Percentiles rank a stretch among this genome's conserved stretches.
These are phyloP conservation scores for Amblyopsis hoosieri DNA, from an alignment of 2,797 vertebrate species.

Conservation along the genomic window DNA sequence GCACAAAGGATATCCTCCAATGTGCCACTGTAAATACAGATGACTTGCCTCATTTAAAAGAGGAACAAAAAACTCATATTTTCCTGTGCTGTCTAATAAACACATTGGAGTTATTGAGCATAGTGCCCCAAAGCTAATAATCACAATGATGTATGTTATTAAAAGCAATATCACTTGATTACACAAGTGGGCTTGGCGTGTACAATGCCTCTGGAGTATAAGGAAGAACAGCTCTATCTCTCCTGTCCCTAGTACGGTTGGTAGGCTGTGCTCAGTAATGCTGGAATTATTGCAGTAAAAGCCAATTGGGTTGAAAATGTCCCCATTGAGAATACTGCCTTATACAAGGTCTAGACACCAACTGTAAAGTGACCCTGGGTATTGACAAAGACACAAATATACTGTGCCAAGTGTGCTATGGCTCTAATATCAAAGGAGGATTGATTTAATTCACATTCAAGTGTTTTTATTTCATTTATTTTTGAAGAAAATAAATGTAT, in stretches of 20 bases:
- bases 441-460: too few species aligned
- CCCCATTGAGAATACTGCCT: slow-evolving; percentile 37
- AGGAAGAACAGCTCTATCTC: neutral
- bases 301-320: slow-evolving; percentile 47
- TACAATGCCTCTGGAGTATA: neutral
- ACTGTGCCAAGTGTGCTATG: slow-evolving; percentile 16
- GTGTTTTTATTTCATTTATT: too few species aligned
- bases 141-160: slow-evolving; percentile 31
- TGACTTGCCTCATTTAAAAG: slow-evolving; percentile 18
- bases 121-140: slow-evolving; percentile 12
- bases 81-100: slow-evolving; percentile 18
- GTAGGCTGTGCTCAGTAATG: slow-evolving; percentile 39
- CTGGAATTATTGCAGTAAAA: slow-evolving; percentile 43
- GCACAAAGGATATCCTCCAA: slow-evolving; percentile 30
- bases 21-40: slow-evolving; percentile 26
- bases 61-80: slow-evolving; percentile 14
- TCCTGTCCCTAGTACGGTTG: slow-evolving; percentile 22
- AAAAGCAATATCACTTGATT: slow-evolving; percentile 22
- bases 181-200: neutral
- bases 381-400: slow-evolving; percentile 52
- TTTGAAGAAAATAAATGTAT: neutral
- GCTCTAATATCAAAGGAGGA: too few species aligned
- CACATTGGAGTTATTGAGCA: slow-evolving; percentile 26
- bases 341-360: slow-evolving; percentile 13
- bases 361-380: neutral